A percentile compares a stretch with the other conserved stretches of the same genome.
Evolutionary conservation across 2,113 vertebrate species (phyloP).

Genomic region (Hemicordylus capensis): DNA sequence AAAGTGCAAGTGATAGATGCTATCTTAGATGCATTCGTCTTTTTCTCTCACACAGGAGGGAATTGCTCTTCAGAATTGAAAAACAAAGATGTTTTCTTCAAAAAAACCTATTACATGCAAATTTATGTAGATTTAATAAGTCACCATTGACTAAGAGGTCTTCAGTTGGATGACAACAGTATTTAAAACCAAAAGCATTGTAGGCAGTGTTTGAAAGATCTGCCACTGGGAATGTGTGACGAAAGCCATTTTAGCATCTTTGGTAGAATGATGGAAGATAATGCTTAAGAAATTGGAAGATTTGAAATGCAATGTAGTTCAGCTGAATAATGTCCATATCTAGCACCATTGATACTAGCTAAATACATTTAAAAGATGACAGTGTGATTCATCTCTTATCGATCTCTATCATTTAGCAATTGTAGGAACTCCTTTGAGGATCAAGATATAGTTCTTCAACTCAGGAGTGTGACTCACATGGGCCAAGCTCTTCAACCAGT

Average conservation of each 20-base stretch:
- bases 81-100: not conserved
- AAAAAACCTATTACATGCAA: not conserved
- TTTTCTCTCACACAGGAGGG: not conserved
- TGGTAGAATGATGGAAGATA: not conserved
- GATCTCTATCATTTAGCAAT: not conserved
- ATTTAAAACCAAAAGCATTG: not conserved
- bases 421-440: not conserved
- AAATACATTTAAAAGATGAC: not conserved
- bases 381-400: not conserved
- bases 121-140: not conserved
- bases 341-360: not conserved
- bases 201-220: not conserved
- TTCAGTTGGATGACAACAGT: not conserved
- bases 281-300: not conserved
- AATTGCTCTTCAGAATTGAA: not conserved
- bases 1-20: not conserved
- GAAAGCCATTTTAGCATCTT: not conserved
- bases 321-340: not conserved
- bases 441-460: not conserved
- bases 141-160: not conserved
- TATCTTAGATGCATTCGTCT: not conserved
- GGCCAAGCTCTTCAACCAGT: not conserved
- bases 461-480: not conserved
- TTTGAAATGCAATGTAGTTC: not conserved
- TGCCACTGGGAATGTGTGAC: not conserved